Evolutionary conservation across 2,113 vertebrate species (phyloP).

Genomic region (Cnemophilus loriae): DNA sequence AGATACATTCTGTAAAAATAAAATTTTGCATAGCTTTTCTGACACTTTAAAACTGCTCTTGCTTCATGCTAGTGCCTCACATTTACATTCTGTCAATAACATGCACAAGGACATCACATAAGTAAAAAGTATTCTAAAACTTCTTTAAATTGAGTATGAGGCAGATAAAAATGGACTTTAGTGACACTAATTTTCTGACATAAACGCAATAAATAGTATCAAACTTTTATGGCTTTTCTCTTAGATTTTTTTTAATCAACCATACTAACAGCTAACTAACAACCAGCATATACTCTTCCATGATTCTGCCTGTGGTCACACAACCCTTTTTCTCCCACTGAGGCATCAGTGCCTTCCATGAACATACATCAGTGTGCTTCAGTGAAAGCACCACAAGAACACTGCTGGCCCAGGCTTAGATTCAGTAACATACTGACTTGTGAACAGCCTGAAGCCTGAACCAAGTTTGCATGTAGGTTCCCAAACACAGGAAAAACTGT

Average conservation of each 20-base stretch:
- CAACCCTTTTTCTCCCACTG: background rate
- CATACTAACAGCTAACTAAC: background rate
- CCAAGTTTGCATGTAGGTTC: background rate
- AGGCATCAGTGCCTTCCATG: background rate
- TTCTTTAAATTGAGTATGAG: background rate
- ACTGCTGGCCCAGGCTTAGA: background rate
- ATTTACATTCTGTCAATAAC: background rate
- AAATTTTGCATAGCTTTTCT: background rate
- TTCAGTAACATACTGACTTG: background rate
- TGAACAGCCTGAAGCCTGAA: background rate
- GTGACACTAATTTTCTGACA: background rate
- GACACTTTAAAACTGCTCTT: background rate
- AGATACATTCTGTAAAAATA: background rate
- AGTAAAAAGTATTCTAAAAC: background rate
- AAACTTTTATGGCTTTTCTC: background rate
- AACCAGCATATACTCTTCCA: background rate
- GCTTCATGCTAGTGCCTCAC: background rate
- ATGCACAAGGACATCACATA: rapidly evolving
- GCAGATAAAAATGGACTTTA: background rate
- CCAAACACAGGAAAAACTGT: background rate
- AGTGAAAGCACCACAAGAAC: background rate
- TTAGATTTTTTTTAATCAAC: background rate
- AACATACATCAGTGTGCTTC: background rate
- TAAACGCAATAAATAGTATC: background rate
- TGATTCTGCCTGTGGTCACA: background rate